A percentile compares a stretch with the other conserved stretches of the same genome.
phyloP scores from a whole-genome alignment of 2,113 vertebrate genomes.

The Cynoglossus semilaevis region DNA sequence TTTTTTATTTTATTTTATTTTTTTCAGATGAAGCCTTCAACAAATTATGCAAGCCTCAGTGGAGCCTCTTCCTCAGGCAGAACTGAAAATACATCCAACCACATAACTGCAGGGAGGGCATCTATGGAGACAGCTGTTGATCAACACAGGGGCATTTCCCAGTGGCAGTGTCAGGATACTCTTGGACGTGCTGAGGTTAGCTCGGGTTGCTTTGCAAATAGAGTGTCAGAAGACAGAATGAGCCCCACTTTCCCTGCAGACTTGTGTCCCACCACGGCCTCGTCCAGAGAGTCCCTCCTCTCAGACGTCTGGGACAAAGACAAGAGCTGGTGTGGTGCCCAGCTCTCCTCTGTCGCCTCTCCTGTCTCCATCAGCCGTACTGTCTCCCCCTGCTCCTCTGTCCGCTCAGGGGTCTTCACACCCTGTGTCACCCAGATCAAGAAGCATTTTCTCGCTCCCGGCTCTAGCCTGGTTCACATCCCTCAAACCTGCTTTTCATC shows the following conservation, averaged over 20 bases:
- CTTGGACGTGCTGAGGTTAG: constrained; percentile 51
- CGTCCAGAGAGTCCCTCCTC: constrained; percentile 75
- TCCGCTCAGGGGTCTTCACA: constrained; percentile 72
- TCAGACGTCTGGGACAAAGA: constrained; percentile 66
- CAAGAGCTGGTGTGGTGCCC: constrained; percentile 48
- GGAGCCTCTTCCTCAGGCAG: constrained; percentile 17
- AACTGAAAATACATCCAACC: constrained; percentile 51
- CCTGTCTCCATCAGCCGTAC: constrained; percentile 61
- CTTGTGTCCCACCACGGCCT: constrained; percentile 63
- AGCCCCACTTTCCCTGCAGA: constrained; percentile 62
- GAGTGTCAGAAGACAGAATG: constrained; percentile 45
- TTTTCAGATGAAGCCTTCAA: constrained; percentile 48
- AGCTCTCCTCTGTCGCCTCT: constrained; percentile 49
- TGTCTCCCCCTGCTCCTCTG: constrained; percentile 68
- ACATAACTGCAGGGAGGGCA: constrained; percentile 15
- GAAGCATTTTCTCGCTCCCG: constrained; percentile 81
- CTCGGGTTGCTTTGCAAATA: constrained; percentile 60
- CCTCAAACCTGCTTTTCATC: constrained; percentile 77
- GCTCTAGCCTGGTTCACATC: constrained; percentile 79
- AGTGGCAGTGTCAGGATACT: constrained; percentile 34
- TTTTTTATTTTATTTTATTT: constrained; percentile 28
- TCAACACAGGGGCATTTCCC: constrained; percentile 59
- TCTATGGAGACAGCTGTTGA: constrained; percentile 61
- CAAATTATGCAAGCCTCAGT: constrained; percentile 29
- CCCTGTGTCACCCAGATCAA: constrained; percentile 79